phyloP scores from a whole-genome alignment of 2,797 vertebrate genomes.

The Thalassophryne amazonica region DNA sequence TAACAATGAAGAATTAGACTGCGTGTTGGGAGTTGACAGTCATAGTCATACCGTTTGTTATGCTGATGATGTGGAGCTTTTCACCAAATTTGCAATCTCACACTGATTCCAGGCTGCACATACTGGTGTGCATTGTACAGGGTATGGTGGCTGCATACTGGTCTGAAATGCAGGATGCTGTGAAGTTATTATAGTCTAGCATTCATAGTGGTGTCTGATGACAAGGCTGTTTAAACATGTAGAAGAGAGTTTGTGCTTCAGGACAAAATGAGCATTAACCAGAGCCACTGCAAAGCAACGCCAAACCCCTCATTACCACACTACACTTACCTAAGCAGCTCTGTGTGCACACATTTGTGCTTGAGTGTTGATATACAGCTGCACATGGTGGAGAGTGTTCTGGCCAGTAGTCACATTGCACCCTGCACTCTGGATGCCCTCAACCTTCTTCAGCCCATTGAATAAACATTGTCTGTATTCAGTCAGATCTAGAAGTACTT shows the following conservation, averaged over 20 bases:
- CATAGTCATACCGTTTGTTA: slow-evolving; percentile 12
- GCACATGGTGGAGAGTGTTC: no score
- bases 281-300: slow-evolving; percentile 30
- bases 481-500: no score
- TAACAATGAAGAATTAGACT: slow-evolving; percentile 3
- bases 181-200: slow-evolving; percentile 15
- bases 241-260: slow-evolving; percentile 5
- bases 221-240: slow-evolving; percentile 32
- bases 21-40: slow-evolving; percentile 11
- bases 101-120: not conserved
- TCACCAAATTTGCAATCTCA: not conserved
- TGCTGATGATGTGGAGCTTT: slow-evolving; percentile 19
- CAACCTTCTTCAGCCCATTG: no score
- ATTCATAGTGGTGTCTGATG: slow-evolving; percentile 18
- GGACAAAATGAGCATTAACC: slow-evolving; percentile 39
- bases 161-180: slow-evolving; percentile 14
- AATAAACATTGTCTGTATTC: no score
- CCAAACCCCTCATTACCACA: slow-evolving; percentile 41
- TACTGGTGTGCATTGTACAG: not conserved
- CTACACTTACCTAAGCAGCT: slow-evolving; percentile 15
- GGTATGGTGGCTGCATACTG: slow-evolving; percentile 1
- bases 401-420: no score
- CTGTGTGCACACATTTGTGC: slow-evolving; percentile 4
- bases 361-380: not conserved
- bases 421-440: no score